phyloP scores from a whole-genome alignment of 2,113 vertebrate species.

The Tetrao urogallus region DNA sequence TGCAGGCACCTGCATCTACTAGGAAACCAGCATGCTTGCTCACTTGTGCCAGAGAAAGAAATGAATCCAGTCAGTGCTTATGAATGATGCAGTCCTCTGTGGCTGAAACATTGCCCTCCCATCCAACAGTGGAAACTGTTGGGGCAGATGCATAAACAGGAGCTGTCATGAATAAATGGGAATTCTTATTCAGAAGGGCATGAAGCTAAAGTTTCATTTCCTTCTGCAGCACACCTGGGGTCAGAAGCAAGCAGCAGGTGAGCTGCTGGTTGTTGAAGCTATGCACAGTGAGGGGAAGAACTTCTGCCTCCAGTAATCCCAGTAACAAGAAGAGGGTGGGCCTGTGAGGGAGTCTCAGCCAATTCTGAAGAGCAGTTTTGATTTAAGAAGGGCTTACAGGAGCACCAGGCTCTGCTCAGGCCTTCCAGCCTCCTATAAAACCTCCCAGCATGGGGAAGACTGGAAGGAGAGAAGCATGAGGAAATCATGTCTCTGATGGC shows the following conservation, averaged over 20 bases:
- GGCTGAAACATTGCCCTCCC: background rate
- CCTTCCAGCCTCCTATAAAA: background rate
- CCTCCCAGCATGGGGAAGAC: background rate
- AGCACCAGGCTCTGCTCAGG: background rate
- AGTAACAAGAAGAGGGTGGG: accelerated
- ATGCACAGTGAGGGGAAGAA: accelerated
- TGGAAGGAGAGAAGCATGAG: background rate
- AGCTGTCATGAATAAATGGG: background rate
- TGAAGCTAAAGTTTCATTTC: background rate
- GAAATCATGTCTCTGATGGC: background rate
- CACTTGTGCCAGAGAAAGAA: background rate
- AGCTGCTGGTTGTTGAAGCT: background rate
- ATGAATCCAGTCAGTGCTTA: background rate
- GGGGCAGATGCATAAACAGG: background rate
- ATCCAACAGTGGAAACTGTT: accelerated
- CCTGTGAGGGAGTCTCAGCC: background rate
- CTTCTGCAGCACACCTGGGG: accelerated
- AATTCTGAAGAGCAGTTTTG: background rate
- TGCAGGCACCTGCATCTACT: accelerated
- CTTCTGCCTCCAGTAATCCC: background rate
- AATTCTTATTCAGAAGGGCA: background rate
- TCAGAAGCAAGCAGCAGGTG: background rate
- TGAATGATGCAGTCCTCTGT: background rate
- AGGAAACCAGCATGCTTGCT: background rate
- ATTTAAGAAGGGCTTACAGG: background rate